Evolutionary conservation across 1,140 invertebrate species (phyloP).

Genomic region (Sitodiplosis mosellana): DNA sequence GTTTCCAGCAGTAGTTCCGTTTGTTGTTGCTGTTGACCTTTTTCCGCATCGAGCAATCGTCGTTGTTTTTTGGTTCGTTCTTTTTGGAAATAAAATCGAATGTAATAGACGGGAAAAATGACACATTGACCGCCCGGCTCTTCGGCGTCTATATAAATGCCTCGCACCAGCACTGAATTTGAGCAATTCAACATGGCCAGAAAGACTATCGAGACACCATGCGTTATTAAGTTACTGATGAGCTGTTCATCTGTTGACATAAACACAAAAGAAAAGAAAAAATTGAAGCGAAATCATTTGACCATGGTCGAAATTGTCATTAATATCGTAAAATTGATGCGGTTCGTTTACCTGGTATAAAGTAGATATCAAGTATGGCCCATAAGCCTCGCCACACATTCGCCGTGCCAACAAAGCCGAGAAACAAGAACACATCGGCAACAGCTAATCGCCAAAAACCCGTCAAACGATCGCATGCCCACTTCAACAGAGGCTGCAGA

Average conservation of each 20-base stretch:
- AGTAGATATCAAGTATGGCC: conserved; percentile 58
- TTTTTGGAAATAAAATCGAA: conserved; percentile 52
- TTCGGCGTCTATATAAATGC: conserved; percentile 68
- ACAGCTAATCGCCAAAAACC: conserved; percentile 45
- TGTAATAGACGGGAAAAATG: conserved; percentile 61
- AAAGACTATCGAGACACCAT: conserved; percentile 48
- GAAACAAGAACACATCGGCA: conserved; percentile 53
- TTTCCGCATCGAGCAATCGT: conserved; percentile 17
- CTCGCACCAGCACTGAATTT: conserved; percentile 63
- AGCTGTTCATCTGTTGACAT: conserved; percentile 35
- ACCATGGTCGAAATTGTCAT: neutral
- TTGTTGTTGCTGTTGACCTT: conserved; percentile 10
- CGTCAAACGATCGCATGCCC: conserved; percentile 39
- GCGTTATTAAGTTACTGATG: conserved; percentile 58
- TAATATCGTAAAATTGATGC: too few species aligned
- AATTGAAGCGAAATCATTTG: neutral
- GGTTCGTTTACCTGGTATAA: conserved; percentile 45
- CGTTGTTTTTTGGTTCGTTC: conserved; percentile 36
- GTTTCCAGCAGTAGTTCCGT: conserved; percentile 1
- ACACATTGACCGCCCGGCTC: conserved; percentile 61
- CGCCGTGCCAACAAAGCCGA: conserved; percentile 62
- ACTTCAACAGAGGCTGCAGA: conserved; percentile 49
- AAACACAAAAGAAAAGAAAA: neutral
- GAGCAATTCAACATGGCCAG: conserved; percentile 64
- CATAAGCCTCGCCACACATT: conserved; percentile 77